Evolutionary conservation across 2,797 vertebrate genomes (phyloP).

Genomic region (Microctenopoma steveboyesi): DNA sequence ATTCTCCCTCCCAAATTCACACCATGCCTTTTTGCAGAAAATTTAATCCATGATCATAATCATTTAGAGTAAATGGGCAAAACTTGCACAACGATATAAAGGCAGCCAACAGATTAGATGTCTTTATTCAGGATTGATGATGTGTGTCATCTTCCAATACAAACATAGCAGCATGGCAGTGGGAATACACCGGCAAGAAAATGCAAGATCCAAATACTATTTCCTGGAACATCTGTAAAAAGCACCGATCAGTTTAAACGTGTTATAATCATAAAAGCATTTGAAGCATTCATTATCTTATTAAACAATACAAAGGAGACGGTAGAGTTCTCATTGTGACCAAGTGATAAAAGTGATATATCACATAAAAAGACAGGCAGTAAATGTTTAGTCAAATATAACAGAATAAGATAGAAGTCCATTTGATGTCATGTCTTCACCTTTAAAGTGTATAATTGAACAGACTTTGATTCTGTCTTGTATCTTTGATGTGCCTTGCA

Average conservation of each 20-base stretch:
- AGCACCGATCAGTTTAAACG: neutral
- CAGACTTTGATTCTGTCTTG: slow-evolving; percentile 51
- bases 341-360: slow-evolving; percentile 1
- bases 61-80: too few species aligned
- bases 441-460: slow-evolving; percentile 54
- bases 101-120: neutral
- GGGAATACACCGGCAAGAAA: neutral
- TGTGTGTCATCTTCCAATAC: neutral
- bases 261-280: neutral
- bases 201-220: neutral
- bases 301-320: slow-evolving; percentile 1
- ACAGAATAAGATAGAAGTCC: slow-evolving; percentile 58
- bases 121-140: neutral
- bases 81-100: neutral
- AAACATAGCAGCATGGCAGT: too few species aligned
- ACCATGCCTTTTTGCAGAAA: too few species aligned
- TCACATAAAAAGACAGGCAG: slow-evolving; percentile 4
- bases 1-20: too few species aligned
- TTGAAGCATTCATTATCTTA: neutral
- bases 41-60: too few species aligned
- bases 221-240: slow-evolving; percentile 1
- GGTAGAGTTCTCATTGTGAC: slow-evolving; percentile 5
- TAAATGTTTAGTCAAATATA: slow-evolving; percentile 49
- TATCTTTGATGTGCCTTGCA: slow-evolving; percentile 64
- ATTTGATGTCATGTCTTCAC: slow-evolving; percentile 56